phyloP scores from a whole-genome alignment of 2,113 vertebrate genomes.

The Carassius carassius region DNA sequence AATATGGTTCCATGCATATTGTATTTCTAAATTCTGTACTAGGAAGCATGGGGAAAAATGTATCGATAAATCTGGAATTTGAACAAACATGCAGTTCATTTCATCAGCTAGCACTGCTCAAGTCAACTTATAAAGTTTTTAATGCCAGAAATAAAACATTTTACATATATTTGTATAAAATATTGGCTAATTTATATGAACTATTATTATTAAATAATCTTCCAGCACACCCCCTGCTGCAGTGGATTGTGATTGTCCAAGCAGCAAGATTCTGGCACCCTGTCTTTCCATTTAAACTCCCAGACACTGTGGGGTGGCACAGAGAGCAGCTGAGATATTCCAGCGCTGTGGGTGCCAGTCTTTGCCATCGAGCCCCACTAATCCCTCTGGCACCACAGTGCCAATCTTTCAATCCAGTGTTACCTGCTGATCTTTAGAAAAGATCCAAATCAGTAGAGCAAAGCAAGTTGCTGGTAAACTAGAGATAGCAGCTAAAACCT shows the following conservation, averaged over 20 bases:
- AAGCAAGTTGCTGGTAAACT: constrained; percentile 34
- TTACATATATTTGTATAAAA: not conserved
- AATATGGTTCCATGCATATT: not conserved
- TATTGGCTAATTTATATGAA: too few species aligned
- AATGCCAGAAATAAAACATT: not conserved
- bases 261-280: not conserved
- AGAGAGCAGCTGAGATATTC: constrained; percentile 25
- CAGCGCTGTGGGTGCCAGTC: constrained; percentile 39
- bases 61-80: not conserved
- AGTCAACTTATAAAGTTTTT: not conserved
- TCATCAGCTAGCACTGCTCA: not conserved
- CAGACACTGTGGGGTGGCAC: constrained; percentile 2
- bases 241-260: not conserved
- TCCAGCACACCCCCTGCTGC: constrained; percentile 1
- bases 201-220: not conserved
- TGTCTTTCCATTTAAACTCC: constrained; percentile 28
- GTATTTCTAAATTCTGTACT: not conserved
- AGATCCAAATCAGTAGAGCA: constrained; percentile 42
- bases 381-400: constrained; percentile 43
- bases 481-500: constrained; percentile 40
- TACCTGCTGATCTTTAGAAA: constrained; percentile 43
- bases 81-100: not conserved
- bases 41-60: not conserved
- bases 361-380: constrained; percentile 47
- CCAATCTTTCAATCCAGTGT: constrained; percentile 27